These are phyloP conservation scores for Eulacestoma nigropectus DNA, from an alignment of 2,113 vertebrate genomes.

Conservation along the genomic window DNA sequence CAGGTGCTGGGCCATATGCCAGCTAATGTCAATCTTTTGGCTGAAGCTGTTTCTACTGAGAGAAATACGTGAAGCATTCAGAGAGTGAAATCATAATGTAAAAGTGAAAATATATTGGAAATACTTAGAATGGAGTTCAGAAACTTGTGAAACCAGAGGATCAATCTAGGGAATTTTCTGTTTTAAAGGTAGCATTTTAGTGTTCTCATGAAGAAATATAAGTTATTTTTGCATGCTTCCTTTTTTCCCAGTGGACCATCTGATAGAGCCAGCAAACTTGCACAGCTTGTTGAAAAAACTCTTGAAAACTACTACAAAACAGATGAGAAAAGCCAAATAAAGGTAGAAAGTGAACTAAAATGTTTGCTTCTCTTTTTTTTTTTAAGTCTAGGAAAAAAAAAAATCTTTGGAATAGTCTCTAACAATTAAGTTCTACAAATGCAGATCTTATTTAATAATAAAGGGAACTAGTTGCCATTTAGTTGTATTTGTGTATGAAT, in stretches of 20 bases:
- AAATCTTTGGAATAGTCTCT: background rate
- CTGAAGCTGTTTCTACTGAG: background rate
- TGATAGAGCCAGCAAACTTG: slow-evolving; percentile 83
- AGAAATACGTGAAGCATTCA: background rate
- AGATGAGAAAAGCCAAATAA: slow-evolving; percentile 84
- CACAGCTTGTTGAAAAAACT: slow-evolving; percentile 86
- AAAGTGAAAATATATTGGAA: background rate
- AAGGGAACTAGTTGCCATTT: background rate
- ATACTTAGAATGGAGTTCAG: background rate
- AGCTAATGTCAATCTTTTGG: background rate
- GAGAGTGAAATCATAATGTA: background rate
- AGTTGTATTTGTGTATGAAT: background rate
- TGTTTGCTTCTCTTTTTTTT: background rate
- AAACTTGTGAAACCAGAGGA: background rate
- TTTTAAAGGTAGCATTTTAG: background rate
- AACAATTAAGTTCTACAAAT: background rate
- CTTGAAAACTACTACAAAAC: slow-evolving; percentile 84
- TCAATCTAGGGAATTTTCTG: background rate
- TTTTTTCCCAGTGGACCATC: slow-evolving; percentile 72
- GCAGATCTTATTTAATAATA: background rate
- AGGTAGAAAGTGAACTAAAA: slow-evolving; percentile 74
- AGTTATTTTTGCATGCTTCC: slow-evolving; percentile 8
- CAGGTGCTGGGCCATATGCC: background rate
- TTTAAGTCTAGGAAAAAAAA: background rate
- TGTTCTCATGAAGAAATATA: background rate